phyloP scores from a whole-genome alignment of 1,140 invertebrate genomes.

The Mactra quadrangularis region DNA sequence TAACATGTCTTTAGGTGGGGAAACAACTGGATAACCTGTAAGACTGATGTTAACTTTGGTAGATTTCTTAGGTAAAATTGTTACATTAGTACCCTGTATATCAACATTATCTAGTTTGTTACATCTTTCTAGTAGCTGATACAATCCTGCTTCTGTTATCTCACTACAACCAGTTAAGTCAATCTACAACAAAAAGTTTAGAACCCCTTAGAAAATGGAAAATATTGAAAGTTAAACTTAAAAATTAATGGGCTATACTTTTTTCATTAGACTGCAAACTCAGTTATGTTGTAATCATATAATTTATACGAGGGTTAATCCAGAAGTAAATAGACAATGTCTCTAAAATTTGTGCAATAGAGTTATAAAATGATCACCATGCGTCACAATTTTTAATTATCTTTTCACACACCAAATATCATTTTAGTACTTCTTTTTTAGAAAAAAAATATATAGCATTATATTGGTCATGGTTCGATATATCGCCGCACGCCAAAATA shows the following conservation, averaged over 20 bases:
- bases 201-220: not conserved
- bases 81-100: constrained; percentile 12
- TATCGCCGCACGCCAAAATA: too few species aligned
- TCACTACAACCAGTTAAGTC: constrained; percentile 5
- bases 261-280: not conserved
- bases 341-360: not conserved
- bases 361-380: too few species aligned
- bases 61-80: constrained; percentile 13
- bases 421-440: too few species aligned
- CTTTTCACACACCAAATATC: too few species aligned
- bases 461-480: too few species aligned
- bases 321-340: not conserved
- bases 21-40: constrained; percentile 16
- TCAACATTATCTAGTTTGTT: not conserved
- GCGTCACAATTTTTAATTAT: too few species aligned
- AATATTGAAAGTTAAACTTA: not conserved
- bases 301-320: not conserved
- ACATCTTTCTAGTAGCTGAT: constrained; percentile 9
- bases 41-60: not conserved
- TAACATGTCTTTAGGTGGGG: constrained; percentile 11
- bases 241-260: not conserved
- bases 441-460: too few species aligned
- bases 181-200: constrained; percentile 1
- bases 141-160: constrained; percentile 15
- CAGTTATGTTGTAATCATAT: not conserved